Conservation (phyloP, 2,797 vertebrate species). For the Tauraco hartlaubi region DNA sequence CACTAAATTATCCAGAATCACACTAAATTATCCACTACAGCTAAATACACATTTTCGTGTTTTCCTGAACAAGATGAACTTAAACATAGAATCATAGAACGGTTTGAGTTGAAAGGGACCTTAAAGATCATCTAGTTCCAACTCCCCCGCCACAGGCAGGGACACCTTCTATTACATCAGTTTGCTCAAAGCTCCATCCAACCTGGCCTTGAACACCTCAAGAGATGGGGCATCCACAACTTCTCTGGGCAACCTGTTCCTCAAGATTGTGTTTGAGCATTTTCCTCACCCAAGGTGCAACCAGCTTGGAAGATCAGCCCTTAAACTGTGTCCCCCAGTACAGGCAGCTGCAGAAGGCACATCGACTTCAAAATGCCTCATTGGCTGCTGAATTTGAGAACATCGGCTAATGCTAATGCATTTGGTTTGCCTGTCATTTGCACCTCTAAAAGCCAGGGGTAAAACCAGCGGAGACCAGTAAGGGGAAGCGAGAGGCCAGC, state of each 20-base stretch:
- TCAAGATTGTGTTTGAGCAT: background rate
- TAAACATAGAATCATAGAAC: background rate
- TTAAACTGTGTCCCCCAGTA: background rate
- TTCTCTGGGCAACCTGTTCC: too few relatives aligned
- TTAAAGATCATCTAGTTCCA: too few relatives aligned
- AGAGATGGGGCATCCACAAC: too few relatives aligned
- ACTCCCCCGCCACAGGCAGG: too few relatives aligned
- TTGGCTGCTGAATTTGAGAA: rapidly evolving
- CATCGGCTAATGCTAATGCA: background rate
- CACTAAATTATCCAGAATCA: background rate
- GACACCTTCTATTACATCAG: too few relatives aligned
- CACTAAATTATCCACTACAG: background rate
- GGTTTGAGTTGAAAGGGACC: too few relatives aligned
- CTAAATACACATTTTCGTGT: background rate
- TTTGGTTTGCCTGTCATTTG: background rate
- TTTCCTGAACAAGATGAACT: background rate
- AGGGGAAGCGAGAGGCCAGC: background rate
- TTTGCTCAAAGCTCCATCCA: too few relatives aligned
- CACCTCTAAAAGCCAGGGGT: background rate
- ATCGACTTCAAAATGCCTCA: background rate
- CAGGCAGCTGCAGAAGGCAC: background rate
- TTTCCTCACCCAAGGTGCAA: background rate
- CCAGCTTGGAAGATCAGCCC: background rate
- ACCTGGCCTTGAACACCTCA: too few relatives aligned
- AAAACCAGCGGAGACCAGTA: background rate